phyloP scores from a whole-genome alignment of 2,888 invertebrate species.

The Alloplasta piceator region DNA sequence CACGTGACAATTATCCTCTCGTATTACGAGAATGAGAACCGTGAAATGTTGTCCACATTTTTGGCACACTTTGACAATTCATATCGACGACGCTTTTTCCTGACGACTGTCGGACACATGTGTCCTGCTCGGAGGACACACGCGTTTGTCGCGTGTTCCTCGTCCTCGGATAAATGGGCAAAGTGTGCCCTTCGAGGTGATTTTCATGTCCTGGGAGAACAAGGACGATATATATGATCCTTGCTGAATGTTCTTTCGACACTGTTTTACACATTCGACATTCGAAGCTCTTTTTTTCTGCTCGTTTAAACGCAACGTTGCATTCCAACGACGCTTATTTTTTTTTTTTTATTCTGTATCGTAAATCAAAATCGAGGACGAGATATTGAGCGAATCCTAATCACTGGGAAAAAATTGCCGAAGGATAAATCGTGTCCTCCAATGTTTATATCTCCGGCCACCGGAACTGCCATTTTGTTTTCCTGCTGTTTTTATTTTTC shows the following conservation, averaged over 20 bases:
- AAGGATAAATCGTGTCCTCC: slow-evolving; percentile 52
- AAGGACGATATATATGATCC: slow-evolving; percentile 25
- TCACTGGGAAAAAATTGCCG: slow-evolving; percentile 35
- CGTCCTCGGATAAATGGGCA: slow-evolving; percentile 27
- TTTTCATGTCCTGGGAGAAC: not conserved
- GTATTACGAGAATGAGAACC: slow-evolving; percentile 1
- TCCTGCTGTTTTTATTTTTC: not conserved
- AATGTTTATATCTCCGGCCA: slow-evolving; percentile 1
- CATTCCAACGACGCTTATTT: not conserved
- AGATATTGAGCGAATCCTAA: not conserved
- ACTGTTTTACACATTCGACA: not conserved
- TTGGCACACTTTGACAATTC: slow-evolving; percentile 31
- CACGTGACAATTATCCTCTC: slow-evolving; percentile 26
- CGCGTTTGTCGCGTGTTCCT: slow-evolving; percentile 41
- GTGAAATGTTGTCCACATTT: not conserved
- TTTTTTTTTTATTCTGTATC: slow-evolving; percentile 10
- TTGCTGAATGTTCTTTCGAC: slow-evolving; percentile 4
- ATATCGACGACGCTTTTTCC: not conserved
- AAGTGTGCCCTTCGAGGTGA: slow-evolving; percentile 33
- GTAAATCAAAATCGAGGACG: slow-evolving; percentile 49
- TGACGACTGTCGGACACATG: slow-evolving; percentile 16
- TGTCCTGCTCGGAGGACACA: slow-evolving; percentile 39
- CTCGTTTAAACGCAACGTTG: too few relatives aligned
- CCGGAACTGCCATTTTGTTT: not conserved
- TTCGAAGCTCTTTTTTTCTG: slow-evolving; percentile 1